Conservation (phyloP, 2,888 invertebrate species). For the Omphaloscelis lunosa region DNA sequence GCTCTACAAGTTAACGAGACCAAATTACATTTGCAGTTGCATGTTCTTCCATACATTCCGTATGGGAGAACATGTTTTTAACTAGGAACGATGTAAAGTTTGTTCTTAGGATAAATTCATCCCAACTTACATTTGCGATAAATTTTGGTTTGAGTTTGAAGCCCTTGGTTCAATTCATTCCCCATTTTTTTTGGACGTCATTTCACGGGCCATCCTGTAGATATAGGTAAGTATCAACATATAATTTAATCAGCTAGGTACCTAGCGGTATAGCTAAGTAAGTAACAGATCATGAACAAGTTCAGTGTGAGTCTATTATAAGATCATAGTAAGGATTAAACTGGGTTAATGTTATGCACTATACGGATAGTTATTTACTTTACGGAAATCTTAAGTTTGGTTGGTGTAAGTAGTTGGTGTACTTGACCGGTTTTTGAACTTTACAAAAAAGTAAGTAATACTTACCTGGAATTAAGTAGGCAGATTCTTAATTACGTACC, state of each 20-base stretch:
- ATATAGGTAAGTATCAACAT: background rate
- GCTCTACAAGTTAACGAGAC: too few relatives aligned
- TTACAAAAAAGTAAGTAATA: conserved; percentile 5
- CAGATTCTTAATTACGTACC: too few relatives aligned
- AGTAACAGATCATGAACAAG: background rate
- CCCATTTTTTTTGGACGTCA: background rate
- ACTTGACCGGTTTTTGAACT: conserved; percentile 59
- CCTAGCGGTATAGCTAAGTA: background rate
- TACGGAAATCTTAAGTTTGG: conserved; percentile 36
- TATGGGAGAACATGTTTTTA: too few relatives aligned
- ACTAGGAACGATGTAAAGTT: too few relatives aligned
- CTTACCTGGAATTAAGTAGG: background rate
- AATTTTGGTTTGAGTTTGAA: too few relatives aligned
- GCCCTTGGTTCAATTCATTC: too few relatives aligned
- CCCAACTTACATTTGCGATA: too few relatives aligned
- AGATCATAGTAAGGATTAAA: conserved; percentile 14
- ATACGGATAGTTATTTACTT: conserved; percentile 39
- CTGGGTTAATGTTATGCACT: conserved; percentile 55
- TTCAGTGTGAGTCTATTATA: conserved; percentile 21
- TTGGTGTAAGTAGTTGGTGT: conserved; percentile 8
- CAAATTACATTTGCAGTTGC: too few relatives aligned
- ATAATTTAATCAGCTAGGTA: background rate
- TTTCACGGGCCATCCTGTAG: background rate
- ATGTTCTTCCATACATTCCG: too few relatives aligned
- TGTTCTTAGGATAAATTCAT: too few relatives aligned